Conservation (phyloP, 1,140 invertebrate genomes). For the Drosophila eugracilis region DNA sequence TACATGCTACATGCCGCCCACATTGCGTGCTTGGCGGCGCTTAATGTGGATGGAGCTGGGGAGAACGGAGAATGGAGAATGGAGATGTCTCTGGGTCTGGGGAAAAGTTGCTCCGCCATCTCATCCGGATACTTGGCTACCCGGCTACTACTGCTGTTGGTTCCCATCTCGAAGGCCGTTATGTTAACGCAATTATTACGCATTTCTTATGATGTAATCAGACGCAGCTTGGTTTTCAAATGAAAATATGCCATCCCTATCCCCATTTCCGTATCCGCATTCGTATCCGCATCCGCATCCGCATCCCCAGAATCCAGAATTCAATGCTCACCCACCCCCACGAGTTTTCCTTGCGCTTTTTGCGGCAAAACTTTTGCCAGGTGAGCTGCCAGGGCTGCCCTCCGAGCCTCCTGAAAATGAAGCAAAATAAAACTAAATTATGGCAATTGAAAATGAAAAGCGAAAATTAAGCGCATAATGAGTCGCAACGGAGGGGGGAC, state of each 20-base stretch:
- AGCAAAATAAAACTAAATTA: slow-evolving; percentile 84
- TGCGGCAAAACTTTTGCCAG: slow-evolving; percentile 63
- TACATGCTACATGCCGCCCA: slow-evolving; percentile 13
- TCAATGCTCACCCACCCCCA: background rate
- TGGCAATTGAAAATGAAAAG: slow-evolving; percentile 85
- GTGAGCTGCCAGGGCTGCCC: background rate
- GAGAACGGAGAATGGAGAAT: background rate
- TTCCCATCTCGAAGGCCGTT: slow-evolving; percentile 48
- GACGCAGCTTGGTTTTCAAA: slow-evolving; percentile 77
- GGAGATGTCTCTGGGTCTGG: slow-evolving; percentile 8
- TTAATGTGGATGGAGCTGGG: slow-evolving; percentile 30
- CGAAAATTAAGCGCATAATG: slow-evolving; percentile 84
- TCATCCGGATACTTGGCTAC: background rate
- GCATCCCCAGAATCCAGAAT: background rate
- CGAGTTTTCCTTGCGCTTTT: slow-evolving; percentile 25
- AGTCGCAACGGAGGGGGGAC: slow-evolving; percentile 38
- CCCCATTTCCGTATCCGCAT: slow-evolving; percentile 3
- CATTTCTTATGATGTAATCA: slow-evolving; percentile 84
- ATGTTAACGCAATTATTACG: slow-evolving; percentile 83
- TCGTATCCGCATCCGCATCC: slow-evolving; percentile 14
- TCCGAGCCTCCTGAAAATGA: slow-evolving; percentile 51
- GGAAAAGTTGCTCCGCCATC: slow-evolving; percentile 11
- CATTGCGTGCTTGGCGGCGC: slow-evolving; percentile 43
- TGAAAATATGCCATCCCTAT: slow-evolving; percentile 70
- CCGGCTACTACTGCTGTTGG: slow-evolving; percentile 14